Percentiles rank a stretch among this genome's conserved stretches.
Conservation (phyloP, 2,113 vertebrate species). For the Chaetura pelagica region DNA sequence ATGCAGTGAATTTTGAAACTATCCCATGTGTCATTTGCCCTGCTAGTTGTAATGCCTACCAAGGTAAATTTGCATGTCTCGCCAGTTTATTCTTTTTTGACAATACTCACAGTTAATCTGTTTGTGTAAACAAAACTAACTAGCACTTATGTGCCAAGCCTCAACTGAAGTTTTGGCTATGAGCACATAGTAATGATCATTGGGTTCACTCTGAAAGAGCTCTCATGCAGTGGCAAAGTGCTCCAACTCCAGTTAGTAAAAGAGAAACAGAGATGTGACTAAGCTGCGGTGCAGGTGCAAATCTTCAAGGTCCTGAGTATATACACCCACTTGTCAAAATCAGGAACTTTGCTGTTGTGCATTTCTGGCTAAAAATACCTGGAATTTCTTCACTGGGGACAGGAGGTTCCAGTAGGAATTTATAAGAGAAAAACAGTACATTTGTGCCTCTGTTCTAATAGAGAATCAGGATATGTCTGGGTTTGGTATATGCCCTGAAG, state of each 20-base stretch:
- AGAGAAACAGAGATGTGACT: neutral
- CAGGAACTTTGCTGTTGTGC: neutral
- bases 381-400: neutral
- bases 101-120: neutral
- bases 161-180: neutral
- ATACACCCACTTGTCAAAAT: neutral
- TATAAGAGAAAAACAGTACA: neutral
- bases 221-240: neutral
- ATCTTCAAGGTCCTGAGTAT: neutral
- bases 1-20: neutral
- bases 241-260: neutral
- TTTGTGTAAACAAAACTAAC: slow-evolving; percentile 10
- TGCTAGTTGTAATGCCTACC: neutral
- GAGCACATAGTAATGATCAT: neutral
- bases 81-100: neutral
- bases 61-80: neutral
- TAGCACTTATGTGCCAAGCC: neutral
- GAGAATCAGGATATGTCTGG: neutral
- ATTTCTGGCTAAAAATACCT: neutral
- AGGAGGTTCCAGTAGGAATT: neutral
- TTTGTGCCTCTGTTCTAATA: neutral
- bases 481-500: neutral
- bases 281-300: neutral
- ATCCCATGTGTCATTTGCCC: neutral
- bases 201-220: neutral